Evolutionary conservation across 2,888 invertebrate species (phyloP).

Genomic region (Thyatira batis): DNA sequence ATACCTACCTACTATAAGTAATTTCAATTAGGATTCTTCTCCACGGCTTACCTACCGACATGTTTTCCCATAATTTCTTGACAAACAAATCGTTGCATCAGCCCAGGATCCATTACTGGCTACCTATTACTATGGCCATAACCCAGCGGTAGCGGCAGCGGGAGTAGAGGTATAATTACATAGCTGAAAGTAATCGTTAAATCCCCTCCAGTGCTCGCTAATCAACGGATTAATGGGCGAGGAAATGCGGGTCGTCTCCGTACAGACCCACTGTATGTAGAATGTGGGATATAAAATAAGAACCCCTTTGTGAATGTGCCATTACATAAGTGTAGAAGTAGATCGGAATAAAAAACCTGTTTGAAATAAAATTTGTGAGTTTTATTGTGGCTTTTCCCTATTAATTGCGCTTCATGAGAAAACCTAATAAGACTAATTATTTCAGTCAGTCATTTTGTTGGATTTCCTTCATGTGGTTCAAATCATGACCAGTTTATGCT

Average conservation of each 20-base stretch:
- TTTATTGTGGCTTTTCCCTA: neutral
- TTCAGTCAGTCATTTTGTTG: too few species aligned
- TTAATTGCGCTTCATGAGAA: neutral
- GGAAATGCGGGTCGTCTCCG: conserved; percentile 39
- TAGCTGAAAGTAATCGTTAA: conserved; percentile 66
- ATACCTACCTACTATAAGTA: too few species aligned
- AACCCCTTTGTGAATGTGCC: neutral
- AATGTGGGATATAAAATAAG: neutral
- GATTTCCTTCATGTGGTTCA: too few species aligned
- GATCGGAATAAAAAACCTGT: neutral
- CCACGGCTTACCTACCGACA: neutral
- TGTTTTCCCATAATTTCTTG: neutral
- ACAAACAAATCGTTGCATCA: conserved; percentile 1
- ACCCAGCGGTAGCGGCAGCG: conserved; percentile 39
- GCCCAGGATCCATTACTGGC: conserved; percentile 52
- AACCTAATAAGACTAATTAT: neutral
- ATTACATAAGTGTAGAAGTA: neutral
- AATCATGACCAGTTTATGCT: too few species aligned
- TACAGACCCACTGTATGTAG: conserved; percentile 7
- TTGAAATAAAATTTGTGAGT: neutral
- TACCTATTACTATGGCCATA: conserved; percentile 46
- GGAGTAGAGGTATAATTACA: conserved; percentile 57
- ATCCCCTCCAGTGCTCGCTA: conserved; percentile 57
- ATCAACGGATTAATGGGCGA: conserved; percentile 63
- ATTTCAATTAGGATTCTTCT: too few species aligned